Base-by-base conservation (phyloP, 1,140 invertebrate species). In the Drosophila watanabei region DNA sequence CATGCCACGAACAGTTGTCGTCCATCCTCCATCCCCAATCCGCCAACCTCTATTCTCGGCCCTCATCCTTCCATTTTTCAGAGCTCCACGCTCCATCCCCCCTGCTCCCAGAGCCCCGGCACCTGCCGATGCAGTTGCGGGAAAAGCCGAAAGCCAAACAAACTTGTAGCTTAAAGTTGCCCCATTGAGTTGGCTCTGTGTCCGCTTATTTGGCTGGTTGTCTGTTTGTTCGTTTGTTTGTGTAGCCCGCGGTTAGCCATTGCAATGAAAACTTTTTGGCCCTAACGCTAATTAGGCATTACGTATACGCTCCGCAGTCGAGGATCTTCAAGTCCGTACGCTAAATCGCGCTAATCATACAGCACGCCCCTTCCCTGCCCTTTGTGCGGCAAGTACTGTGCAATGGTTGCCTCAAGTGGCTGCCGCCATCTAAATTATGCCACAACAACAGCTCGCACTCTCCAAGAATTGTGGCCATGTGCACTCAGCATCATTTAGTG, bases 401-500 rank as follows among this genome's bases (percentile, higher is more conserved):
- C 73, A 75, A 65, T 60, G 69, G 64, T 72, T 82, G 83, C 78
- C 81, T 79, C 75, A 87, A 86, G 83, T 86, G 82, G 52, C 49
- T 46, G 66, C 64, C 52, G 58, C 76, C 43, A 85, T 82, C 75
- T 87, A 82, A 86, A 87, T 82, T 87, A 86, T 87, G 83, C 83
- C 79, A 86, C 56, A 80, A 61, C 52, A 66, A 58, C 51, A 68
- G 70, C 41, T 45, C 52, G 39, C 61, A 43, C 61, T 66, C 81
- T 76, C 73, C 63, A 85, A 81, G 82, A 85, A 85, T 81, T 85
- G 82, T 85, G 82, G 82, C 78, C 85, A 81, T 85, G 82, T 85
- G 82, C 78, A 85, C 82, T 85, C 82, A 86, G 79, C 78, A 80
- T 86, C 82, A 86, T 86, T 85, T 85, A 85, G 78, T 70, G 81